A percentile compares a stretch with the other conserved stretches of the same genome.
Conservation (phyloP, 2,888 invertebrate genomes). For the Cylloceria caligata region DNA sequence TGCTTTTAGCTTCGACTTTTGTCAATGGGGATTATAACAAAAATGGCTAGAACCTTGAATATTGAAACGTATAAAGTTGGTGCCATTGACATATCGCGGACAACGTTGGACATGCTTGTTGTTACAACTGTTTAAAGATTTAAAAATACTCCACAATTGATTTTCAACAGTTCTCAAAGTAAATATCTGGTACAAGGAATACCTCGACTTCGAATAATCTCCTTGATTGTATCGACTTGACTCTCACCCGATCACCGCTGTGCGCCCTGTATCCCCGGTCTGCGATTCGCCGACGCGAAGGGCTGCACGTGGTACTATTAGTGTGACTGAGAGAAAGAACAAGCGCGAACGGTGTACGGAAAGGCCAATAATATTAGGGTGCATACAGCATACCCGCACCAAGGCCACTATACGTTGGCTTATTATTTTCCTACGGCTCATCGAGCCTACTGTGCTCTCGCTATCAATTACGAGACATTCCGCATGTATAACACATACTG, state of each 20-base stretch:
- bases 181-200: constrained; percentile 22
- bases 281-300: constrained; percentile 31
- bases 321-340: constrained; percentile 59
- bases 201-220: constrained; percentile 2
- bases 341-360: constrained; percentile 70
- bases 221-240: background rate
- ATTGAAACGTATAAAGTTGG: background rate
- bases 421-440: constrained; percentile 85
- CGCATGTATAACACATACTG: constrained; percentile 71
- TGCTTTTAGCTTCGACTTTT: constrained; percentile 44
- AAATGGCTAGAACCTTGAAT: background rate
- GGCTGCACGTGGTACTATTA: constrained; percentile 40
- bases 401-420: constrained; percentile 77
- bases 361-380: constrained; percentile 79
- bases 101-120: background rate
- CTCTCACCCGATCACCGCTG: constrained; percentile 3
- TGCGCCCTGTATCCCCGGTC: constrained; percentile 25
- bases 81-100: background rate
- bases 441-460: constrained; percentile 81
- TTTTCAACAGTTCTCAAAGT: background rate
- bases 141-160: background rate
- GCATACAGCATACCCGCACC: constrained; percentile 48
- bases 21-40: constrained; percentile 22
- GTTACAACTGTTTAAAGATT: background rate
- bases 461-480: constrained; percentile 84